phyloP scores from a whole-genome alignment of 1,140 invertebrate genomes.

The Homarus americanus region DNA sequence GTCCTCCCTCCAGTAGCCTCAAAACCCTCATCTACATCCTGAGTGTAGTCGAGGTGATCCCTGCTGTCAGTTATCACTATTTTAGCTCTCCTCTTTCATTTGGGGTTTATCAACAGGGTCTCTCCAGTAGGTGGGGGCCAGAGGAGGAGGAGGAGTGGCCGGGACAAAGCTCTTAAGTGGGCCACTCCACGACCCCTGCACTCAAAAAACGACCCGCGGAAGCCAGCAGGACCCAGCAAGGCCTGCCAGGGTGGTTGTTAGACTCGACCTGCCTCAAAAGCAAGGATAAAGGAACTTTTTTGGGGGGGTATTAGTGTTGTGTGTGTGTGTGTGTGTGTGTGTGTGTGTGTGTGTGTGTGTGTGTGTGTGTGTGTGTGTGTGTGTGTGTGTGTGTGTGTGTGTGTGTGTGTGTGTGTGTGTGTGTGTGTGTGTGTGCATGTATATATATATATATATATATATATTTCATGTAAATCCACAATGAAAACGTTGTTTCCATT shows the following conservation, averaged over 20 bases:
- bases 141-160: background rate
- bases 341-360: background rate
- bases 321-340: background rate
- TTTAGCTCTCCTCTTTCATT: slow-evolving; percentile 30
- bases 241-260: background rate
- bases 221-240: background rate
- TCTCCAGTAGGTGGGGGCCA: slow-evolving; percentile 1
- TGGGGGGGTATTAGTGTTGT: background rate
- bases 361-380: slow-evolving; percentile 31
- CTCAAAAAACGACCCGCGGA: background rate
- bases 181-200: slow-evolving; percentile 1
- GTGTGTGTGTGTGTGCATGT: slow-evolving; percentile 20
- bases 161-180: slow-evolving; percentile 35
- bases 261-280: background rate
- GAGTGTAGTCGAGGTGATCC: slow-evolving; percentile 21
- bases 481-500: too few species aligned
- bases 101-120: slow-evolving; percentile 35
- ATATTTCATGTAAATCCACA: too few species aligned
- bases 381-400: background rate
- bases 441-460: slow-evolving; percentile 1
- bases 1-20: background rate
- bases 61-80: slow-evolving; percentile 8
- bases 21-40: background rate
- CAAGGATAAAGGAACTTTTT: background rate
- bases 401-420: background rate